phyloP scores from a whole-genome alignment of 2,888 invertebrate genomes.

The Octonoba sinensis region DNA sequence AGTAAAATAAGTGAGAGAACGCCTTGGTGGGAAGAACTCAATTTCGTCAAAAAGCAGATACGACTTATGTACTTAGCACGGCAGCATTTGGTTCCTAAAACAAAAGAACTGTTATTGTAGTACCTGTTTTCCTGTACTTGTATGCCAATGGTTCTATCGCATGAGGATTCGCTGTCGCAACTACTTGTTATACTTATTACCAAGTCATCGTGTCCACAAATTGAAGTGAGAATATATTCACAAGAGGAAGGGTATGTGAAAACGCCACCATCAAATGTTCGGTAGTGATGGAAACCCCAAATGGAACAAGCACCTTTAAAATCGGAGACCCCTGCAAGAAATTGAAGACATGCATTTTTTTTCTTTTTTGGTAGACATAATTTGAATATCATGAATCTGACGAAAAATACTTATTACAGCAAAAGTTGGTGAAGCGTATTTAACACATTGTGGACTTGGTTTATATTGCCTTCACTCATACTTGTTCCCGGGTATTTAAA shows the following conservation, averaged over 20 bases:
- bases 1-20: too few species aligned
- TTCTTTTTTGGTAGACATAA: background rate
- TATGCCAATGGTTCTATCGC: constrained; percentile 20
- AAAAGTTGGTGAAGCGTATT: too few species aligned
- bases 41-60: background rate
- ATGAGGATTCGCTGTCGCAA: constrained; percentile 6
- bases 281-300: constrained; percentile 86
- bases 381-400: too few species aligned
- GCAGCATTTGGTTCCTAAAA: background rate
- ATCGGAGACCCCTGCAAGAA: constrained; percentile 20
- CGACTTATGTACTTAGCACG: too few species aligned
- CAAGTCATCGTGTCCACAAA: constrained; percentile 7
- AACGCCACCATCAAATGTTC: constrained; percentile 87
- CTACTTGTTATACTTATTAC: constrained; percentile 17
- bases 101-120: background rate
- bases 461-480: too few species aligned
- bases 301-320: constrained; percentile 79
- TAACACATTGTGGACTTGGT: too few species aligned
- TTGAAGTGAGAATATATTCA: constrained; percentile 73
- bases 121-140: constrained; percentile 38
- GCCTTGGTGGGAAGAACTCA: too few species aligned
- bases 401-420: too few species aligned
- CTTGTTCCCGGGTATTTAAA: too few species aligned
- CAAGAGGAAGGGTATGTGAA: constrained; percentile 83
- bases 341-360: background rate